Base-by-base conservation (phyloP, 2,888 invertebrate genomes). In the Dysmachus trigonus region DNA sequence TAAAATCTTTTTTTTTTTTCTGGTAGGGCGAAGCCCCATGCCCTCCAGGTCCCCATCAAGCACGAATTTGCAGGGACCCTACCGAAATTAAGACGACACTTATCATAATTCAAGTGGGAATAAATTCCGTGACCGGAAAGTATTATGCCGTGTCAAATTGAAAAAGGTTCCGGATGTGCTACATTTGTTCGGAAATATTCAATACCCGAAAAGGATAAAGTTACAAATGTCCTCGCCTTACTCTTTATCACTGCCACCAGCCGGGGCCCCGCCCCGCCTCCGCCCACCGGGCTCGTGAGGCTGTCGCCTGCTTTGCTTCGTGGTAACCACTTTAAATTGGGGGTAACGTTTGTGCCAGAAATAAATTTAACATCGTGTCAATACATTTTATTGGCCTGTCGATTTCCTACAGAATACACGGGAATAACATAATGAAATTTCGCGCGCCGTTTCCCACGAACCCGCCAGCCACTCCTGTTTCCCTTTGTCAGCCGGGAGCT, bases 121-220 rank as follows among this genome's bases (percentile, higher is more conserved):
- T 87, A 87, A 87, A 86, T 86, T 87, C 81, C 87, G 87, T 87
- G 87, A 87, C 87, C 87, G 87, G 87, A 87, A 87, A 87, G 86
- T 87, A 87, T 86, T 87, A 86, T 79, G 85, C 86, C 77, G 85
- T 87, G 87, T 87, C 87, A 86, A 87, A 87, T 87, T 87, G 87
- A 87, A 87, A 87, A 87, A 87, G 87, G 87, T 87, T 87, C 87
- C 86, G 87, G 87, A 87, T 87, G 87, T 87, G 87, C 87, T 87
- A 87, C 87, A 87, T 86, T 87, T 87, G 87, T 77, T 87, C 86
- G 87, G 87, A 86, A 87, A 87, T 87, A 87, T 87, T 87, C 86
- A 85, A 86, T 85, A 82, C 81, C 73, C 81, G 47, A 82, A 76
- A 51, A 77, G 87, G 73, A 86, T 73, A 86, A 86, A 77, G 86